Evolutionary conservation across 2,113 vertebrate genomes (phyloP), one percentile per base, ranked within the genome.

Genomic region (Noturus placidus): DNA sequence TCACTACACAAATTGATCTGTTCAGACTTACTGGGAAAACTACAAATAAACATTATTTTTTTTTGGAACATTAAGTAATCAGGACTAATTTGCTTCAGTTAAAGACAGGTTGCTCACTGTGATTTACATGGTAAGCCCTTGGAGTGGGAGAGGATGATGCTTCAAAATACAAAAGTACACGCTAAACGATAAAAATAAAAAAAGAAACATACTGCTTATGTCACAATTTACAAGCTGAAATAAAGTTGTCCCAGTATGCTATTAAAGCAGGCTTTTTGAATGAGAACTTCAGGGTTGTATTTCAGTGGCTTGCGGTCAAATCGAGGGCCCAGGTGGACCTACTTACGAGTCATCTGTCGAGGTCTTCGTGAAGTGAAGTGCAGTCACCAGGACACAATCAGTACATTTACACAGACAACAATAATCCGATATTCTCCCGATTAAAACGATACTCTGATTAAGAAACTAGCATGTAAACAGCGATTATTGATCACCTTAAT

Each of bases 151-250:
- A 59, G 52, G 25, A 70, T 10, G 59, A 46, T 27, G 25, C 14
- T 30, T 67, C n/a, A 33, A 30, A 84, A 67, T 30, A 3, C n/a
- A 70, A 69, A 74, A 70, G 65, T 20, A 70, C 42, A 67, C 17
- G 22, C 22, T 20, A 7, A 61, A 80, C 33, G 33, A 15, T 33
- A 30, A 57, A 57, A 57, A 30, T 3, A 35, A 17, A 33, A n/a
- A 42, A 81, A 82, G 78, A 82, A 88, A 86, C 54, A 56, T 84
- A 76, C 74, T 7, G 38, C 77, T 83, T 67, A 54, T 79, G 27
- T 87, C 76, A 77, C 95, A 92, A 95, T 94, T 95, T 94, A 94
- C 94, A 92, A 92, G 92, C 91, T 92, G 92, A 94, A 94, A 95
- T 94, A 93, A 95, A 95, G 94, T 93, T 81, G 92, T 93, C 94